Conservation (phyloP, 2,888 invertebrate species). For the Griposia aprilina region DNA sequence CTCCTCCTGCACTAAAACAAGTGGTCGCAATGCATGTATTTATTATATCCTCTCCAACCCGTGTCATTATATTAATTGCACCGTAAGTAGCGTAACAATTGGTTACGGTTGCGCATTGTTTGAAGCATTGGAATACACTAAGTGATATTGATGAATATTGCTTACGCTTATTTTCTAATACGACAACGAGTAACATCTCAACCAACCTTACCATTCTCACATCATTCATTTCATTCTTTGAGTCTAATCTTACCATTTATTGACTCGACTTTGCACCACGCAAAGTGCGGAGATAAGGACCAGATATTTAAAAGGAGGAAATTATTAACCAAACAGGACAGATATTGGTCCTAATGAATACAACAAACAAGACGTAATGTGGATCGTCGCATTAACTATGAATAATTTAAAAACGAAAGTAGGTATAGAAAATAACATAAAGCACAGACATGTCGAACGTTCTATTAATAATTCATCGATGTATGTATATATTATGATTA, state of each 20-base stretch:
- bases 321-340: not conserved
- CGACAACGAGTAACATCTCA: conserved; percentile 3
- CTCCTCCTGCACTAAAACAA: not conserved
- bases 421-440: conserved; percentile 63
- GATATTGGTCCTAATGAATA: conserved; percentile 24
- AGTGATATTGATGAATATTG: conserved; percentile 9
- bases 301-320: conserved; percentile 1
- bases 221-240: no score
- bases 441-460: conserved; percentile 44
- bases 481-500: conserved; percentile 49
- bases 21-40: not conserved
- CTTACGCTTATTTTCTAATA: conserved; percentile 31
- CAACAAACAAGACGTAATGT: conserved; percentile 17
- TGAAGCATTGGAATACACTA: conserved; percentile 15
- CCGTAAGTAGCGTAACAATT: not conserved
- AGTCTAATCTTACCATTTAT: no score
- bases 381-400: conserved; percentile 38
- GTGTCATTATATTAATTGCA: not conserved
- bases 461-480: conserved; percentile 72
- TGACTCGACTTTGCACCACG: no score
- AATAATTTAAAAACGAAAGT: conserved; percentile 77
- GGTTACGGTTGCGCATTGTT: conserved; percentile 11
- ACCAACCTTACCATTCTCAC: no score
- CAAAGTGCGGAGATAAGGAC: conserved; percentile 20
- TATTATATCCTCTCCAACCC: not conserved